Base-by-base conservation (phyloP, 1,140 invertebrate species). In the Antheraea mylitta region DNA sequence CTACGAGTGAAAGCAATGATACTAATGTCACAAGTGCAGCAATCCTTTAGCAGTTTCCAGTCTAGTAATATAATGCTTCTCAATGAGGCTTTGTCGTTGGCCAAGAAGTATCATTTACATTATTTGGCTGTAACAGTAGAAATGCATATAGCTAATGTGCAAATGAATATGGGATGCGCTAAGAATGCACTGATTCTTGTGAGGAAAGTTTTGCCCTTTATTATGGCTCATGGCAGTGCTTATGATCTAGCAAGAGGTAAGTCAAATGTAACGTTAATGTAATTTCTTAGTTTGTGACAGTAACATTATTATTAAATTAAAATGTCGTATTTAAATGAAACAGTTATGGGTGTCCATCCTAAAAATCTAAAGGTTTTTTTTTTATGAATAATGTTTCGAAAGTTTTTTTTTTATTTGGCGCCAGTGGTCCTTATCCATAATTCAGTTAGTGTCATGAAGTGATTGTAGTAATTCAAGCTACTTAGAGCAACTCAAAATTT, bases 151-250 rank as follows among this genome's bases (percentile, higher is more conserved):
- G 96, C 96, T 0, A 96, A 96, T 80, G 91, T 94, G 0, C 89
- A 97, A 90, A 86, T 97, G 18, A 91, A 95, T 64, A 94, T 97
- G 91, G 95, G 95, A 18, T 94, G 97, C 83, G 94, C 96, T 0
- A 93, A 94, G 69, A 96, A 97, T 88, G 96, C 96, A 0, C 86
- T 97, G 19, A 90, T 93, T 59, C 87, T 97, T 3, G 93, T 97
- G 0, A 94, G 96, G 68, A 94, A 94, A 74, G 94, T 95, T 38
- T 94, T 97, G 75, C 93, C 95, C 0, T 92, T 94, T 58, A 94
- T 98, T 58, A 93, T 97, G 75, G 95, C 96, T 16, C 95, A 98
- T 78, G 97, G 97, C 0, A 95, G 95, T n/a, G 91, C 94, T n/a
- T 97, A 95, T 76, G 97, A 98, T 82, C 94, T 95, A 72, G 96